Evolutionary conservation across 1,140 invertebrate species (phyloP).

Genomic region (Heterodera schachtii): DNA sequence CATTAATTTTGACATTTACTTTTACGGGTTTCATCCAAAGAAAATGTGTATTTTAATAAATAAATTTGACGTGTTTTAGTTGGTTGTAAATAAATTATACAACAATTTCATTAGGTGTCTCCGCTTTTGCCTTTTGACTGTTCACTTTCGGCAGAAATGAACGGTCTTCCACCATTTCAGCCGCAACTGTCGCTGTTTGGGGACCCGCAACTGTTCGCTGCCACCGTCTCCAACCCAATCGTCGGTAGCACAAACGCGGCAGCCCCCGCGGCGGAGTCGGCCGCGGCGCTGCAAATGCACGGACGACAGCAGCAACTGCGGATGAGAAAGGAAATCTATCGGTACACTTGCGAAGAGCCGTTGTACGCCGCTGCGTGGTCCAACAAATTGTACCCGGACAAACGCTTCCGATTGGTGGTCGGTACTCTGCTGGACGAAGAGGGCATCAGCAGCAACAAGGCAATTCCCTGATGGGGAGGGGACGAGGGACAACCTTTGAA

Average conservation of each 20-base stretch:
- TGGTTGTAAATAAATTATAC: too few species aligned
- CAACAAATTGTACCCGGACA: constrained; percentile 48
- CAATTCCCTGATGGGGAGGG: constrained; percentile 6
- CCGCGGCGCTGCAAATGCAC: not conserved
- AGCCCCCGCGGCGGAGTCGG: not conserved
- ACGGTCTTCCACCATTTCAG: too few species aligned
- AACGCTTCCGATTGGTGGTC: constrained; percentile 37
- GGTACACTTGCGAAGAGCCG: constrained; percentile 43
- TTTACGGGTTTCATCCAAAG: not conserved
- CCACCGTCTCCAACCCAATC: not conserved
- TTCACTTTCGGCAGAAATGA: too few species aligned
- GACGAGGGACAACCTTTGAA: constrained; percentile 6
- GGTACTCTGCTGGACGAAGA: constrained; percentile 39
- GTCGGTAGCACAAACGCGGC: not conserved
- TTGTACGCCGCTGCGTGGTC: constrained; percentile 47
- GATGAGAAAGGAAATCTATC: constrained; percentile 53
- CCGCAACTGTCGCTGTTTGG: not conserved
- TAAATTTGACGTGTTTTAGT: too few species aligned
- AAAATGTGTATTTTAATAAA: too few species aligned
- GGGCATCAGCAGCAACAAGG: constrained; percentile 38
- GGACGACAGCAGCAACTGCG: constrained; percentile 1
- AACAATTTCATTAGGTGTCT: too few species aligned
- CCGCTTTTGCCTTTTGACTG: too few species aligned
- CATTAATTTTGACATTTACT: not conserved
- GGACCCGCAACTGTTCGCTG: not conserved